Conservation (phyloP, 1,140 invertebrate genomes). For the Cardiocondyla obscurior region DNA sequence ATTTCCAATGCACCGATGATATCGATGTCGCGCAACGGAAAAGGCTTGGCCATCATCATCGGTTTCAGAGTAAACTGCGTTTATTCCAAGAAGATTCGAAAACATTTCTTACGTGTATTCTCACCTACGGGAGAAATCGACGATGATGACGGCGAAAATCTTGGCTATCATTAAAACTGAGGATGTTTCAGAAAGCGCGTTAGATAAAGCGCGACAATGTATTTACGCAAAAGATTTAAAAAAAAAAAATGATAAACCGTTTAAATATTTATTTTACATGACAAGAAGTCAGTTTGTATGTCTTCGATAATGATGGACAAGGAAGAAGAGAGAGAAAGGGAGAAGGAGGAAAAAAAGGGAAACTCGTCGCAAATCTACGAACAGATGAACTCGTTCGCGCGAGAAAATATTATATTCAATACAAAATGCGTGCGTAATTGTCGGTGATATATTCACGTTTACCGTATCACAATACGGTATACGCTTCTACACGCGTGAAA, state of each 20-base stretch:
- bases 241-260: slow-evolving; percentile 5
- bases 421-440: slow-evolving; percentile 46
- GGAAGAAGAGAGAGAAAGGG: not conserved
- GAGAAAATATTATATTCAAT: slow-evolving; percentile 46
- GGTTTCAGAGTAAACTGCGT: not conserved
- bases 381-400: slow-evolving; percentile 31
- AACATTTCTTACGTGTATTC: not conserved
- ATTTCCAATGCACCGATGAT: not conserved
- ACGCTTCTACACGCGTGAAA: slow-evolving; percentile 62
- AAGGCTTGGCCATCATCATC: not conserved
- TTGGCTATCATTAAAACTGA: not conserved
- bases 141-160: not conserved
- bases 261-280: slow-evolving; percentile 58
- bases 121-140: not conserved
- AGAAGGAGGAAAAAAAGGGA: not conserved
- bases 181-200: not conserved
- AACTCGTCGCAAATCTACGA: slow-evolving; percentile 33
- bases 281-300: slow-evolving; percentile 28
- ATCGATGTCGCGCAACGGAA: not conserved
- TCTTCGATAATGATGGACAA: not conserved
- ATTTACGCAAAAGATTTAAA: too few relatives aligned
- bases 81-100: not conserved
- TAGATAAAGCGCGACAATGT: not conserved
- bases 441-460: slow-evolving; percentile 27
- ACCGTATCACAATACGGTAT: slow-evolving; percentile 53